phyloP scores from a whole-genome alignment of 2,888 invertebrate species.

The Bugula neritina region DNA sequence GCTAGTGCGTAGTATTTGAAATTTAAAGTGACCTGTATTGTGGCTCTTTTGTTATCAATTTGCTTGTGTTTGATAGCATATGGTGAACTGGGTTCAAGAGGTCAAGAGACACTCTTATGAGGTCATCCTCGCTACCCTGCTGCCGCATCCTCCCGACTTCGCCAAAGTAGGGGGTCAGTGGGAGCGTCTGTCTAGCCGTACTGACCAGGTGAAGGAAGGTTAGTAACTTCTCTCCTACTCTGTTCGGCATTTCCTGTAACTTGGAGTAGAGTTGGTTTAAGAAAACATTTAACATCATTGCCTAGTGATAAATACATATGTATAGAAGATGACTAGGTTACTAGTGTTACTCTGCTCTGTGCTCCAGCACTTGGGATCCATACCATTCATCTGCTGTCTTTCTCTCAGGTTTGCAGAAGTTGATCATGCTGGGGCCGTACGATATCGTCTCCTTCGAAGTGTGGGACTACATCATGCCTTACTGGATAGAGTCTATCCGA shows the following conservation, averaged over 20 bases:
- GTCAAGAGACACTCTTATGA: conserved; percentile 78
- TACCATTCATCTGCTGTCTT: no score
- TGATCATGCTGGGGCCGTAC: conserved; percentile 94
- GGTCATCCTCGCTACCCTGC: conserved; percentile 82
- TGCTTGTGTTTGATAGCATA: conserved; percentile 9
- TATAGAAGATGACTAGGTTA: no score
- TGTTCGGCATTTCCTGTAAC: no score
- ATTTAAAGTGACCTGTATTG: no score
- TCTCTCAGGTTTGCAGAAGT: conserved; percentile 64
- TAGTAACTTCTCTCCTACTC: no score
- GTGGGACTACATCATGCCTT: conserved; percentile 98
- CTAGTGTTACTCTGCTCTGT: no score
- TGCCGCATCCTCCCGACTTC: conserved; percentile 93
- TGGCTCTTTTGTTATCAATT: no score
- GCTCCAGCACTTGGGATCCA: no score
- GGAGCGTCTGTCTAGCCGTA: conserved; percentile 58
- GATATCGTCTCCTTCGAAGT: conserved; percentile 86
- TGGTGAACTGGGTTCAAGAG: conserved; percentile 68
- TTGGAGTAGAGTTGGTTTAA: no score
- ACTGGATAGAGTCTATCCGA: conserved; percentile 95
- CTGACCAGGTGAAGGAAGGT: conserved; percentile 89
- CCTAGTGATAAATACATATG: no score
- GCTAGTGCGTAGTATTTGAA: no score
- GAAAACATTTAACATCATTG: no score
- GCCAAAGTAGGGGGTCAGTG: conserved; percentile 93